A percentile compares a stretch with the other conserved stretches of the same genome.
Evolutionary conservation across 2,888 invertebrate genomes (phyloP).

Genomic region (Villa cingulata): DNA sequence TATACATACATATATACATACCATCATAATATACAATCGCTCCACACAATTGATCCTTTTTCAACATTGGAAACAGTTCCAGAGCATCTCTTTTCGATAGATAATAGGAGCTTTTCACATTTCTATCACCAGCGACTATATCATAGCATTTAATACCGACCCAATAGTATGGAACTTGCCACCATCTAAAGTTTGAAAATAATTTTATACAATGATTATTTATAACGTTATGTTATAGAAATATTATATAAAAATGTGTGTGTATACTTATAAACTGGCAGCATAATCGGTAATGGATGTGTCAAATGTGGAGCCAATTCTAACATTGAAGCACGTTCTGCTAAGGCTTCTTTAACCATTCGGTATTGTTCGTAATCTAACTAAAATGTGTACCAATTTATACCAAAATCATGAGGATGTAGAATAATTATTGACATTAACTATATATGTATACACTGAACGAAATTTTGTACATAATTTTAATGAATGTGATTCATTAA

Average conservation of each 20-base stretch:
- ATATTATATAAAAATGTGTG: no score
- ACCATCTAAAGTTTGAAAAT: conserved; percentile 56
- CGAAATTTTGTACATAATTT: no score
- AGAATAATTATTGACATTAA: no score
- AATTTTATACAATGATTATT: no score
- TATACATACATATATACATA: no score
- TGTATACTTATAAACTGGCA: conserved; percentile 97
- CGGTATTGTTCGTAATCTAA: conserved; percentile 92
- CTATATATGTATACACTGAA: no score
- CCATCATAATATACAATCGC: conserved; percentile 99
- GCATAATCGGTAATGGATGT: conserved; percentile 92
- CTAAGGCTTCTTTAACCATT: conserved; percentile 97
- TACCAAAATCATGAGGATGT: no score
- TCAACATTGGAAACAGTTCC: conserved; percentile 96
- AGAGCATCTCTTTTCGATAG: conserved; percentile 85
- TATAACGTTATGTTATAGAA: no score
- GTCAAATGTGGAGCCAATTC: conserved; percentile 94
- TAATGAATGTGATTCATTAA: no score
- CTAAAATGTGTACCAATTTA: conserved; percentile 26
- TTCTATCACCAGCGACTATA: conserved; percentile 88
- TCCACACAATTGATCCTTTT: conserved; percentile 85
- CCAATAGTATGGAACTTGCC: conserved; percentile 99
- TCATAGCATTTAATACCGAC: conserved; percentile 98
- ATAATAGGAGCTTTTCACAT: conserved; percentile 89
- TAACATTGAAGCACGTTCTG: conserved; percentile 88